Base-by-base conservation (phyloP, 2,113 vertebrate species). In the Corythornis vintsioides region DNA sequence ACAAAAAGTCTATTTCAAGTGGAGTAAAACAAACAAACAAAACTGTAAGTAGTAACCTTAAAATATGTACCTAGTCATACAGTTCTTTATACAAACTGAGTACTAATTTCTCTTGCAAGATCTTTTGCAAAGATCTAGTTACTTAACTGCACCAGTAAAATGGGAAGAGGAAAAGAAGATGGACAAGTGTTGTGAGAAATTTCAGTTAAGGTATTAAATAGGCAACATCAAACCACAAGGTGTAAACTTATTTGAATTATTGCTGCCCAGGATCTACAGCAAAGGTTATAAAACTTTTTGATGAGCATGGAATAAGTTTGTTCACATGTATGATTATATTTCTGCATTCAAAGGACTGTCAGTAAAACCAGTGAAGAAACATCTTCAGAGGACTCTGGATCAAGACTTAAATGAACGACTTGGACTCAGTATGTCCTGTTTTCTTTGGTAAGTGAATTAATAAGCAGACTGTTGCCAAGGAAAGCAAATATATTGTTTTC, bases 391-490 rank as follows among this genome's bases (percentile, higher is more conserved):
- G 31, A 72, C 28, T 17, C 67, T 82, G 66, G 57, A 90, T 56
- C 29, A 35, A 26, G 57, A 56, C 70, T 81, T 72, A 60, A 89
- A 64, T 10, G 57, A 95, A 87, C 45, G 20, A 63, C 83, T 89
- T 55, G 40, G 67, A 66, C 67, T 83, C 56, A 73, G 33, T 31
- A 64, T 1, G 6, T 56, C 59, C 78, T 91, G 12, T 90, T 94
- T 95, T 55, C 71, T 91, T 93, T 92, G 50, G 81, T 89, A 89
- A 93, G 74, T 63, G 71, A 92, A 87, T 89, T 84, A 95, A 19
- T 88, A 90, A 94, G 25, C 3, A 90, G 26, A 64, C 38, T 52
- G 22, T n/a, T 87, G 89, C 78, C 92, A 96, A 95, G 38, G 43
- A 95, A 91, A 92, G 78, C 87, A 83, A 76, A 85, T 6, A 69